phyloP scores from a whole-genome alignment of 2,797 vertebrate species.

The Silurus lanzhouensis region DNA sequence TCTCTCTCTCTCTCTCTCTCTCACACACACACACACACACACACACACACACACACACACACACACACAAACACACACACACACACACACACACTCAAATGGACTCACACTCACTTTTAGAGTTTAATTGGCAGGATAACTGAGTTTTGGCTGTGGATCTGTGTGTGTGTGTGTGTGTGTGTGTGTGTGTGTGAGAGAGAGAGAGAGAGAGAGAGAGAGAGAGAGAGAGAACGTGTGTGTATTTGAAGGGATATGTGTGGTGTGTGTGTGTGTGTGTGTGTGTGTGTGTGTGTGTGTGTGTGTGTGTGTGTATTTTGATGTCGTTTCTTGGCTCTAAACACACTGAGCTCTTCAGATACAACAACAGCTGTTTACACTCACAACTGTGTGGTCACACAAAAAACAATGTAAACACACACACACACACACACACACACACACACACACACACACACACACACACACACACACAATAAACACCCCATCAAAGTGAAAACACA shows the following conservation, averaged over 20 bases:
- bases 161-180: slow-evolving; percentile 6
- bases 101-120: background rate
- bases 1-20: background rate
- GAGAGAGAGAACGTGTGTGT: too few relatives aligned
- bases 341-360: slow-evolving; percentile 24
- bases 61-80: background rate
- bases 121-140: slow-evolving; percentile 15
- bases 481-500: background rate
- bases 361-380: slow-evolving; percentile 36
- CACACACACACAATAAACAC: background rate
- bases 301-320: background rate
- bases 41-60: slow-evolving; percentile 7
- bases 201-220: too few relatives aligned
- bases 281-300: background rate
- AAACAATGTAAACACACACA: background rate
- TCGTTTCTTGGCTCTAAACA: slow-evolving; percentile 34
- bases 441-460: background rate
- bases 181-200: background rate
- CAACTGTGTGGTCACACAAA: slow-evolving; percentile 8
- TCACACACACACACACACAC: slow-evolving; percentile 1
- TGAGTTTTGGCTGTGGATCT: background rate
- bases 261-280: slow-evolving; percentile 4
- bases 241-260: too few relatives aligned
- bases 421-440: slow-evolving; percentile 8
- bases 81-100: too few relatives aligned